Evolutionary conservation across 2,888 invertebrate genomes (phyloP).

Genomic region (Drosophila koepferae): DNA sequence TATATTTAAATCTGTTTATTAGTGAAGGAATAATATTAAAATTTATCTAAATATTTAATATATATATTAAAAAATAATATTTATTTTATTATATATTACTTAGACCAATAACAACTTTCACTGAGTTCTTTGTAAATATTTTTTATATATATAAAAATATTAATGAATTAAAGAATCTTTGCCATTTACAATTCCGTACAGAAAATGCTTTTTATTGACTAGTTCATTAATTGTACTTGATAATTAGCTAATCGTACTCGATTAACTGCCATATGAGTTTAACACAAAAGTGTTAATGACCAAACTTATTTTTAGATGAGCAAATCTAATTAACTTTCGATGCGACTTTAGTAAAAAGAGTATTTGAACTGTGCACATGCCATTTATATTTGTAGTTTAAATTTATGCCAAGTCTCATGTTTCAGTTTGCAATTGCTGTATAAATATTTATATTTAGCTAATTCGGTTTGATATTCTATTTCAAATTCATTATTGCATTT

Average conservation of each 20-base stretch:
- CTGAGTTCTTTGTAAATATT: background rate
- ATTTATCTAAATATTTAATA: too few relatives aligned
- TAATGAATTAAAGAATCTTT: background rate
- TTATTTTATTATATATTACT: background rate
- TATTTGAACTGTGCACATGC: background rate
- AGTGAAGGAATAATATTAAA: background rate
- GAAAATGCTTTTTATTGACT: background rate
- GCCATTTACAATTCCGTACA: background rate
- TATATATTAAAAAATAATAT: background rate
- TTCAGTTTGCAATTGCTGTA: background rate
- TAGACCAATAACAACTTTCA: background rate
- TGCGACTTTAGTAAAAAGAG: background rate
- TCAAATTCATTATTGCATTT: background rate
- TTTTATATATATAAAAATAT: background rate
- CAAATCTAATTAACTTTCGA: background rate
- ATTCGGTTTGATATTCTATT: background rate
- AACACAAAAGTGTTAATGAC: constrained; percentile 5
- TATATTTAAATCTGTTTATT: too few relatives aligned
- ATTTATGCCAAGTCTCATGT: background rate
- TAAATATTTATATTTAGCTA: constrained; percentile 10
- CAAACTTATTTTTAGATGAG: background rate
- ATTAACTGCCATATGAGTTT: background rate
- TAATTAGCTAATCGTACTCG: constrained; percentile 1
- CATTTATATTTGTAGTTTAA: too few relatives aligned
- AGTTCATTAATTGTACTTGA: background rate